Evolutionary conservation across 1,140 invertebrate genomes (phyloP).

Genomic region (Drosophila auraria): DNA sequence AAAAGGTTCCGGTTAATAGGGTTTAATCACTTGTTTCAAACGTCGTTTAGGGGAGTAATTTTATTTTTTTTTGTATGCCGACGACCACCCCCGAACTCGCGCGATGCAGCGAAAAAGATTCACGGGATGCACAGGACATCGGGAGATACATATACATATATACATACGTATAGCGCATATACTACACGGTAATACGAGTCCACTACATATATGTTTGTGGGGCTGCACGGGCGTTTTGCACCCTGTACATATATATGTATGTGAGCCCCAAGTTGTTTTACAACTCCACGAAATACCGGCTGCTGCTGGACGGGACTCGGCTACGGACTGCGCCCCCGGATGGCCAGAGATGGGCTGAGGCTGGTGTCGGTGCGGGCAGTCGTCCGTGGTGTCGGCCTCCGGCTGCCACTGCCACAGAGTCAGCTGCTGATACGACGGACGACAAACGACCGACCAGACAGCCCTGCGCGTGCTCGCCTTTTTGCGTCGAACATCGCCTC

Average conservation of each 20-base stretch:
- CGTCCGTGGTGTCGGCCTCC: conserved; percentile 39
- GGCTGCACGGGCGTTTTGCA: conserved; percentile 30
- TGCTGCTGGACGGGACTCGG: conserved; percentile 50
- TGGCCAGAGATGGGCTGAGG: conserved; percentile 20
- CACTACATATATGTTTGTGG: conserved; percentile 16
- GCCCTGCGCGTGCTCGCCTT: conserved; percentile 69
- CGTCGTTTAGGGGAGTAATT: conserved; percentile 13
- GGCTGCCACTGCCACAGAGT: conserved; percentile 17
- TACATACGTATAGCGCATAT: conserved; percentile 6
- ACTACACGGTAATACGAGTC: conserved; percentile 18
- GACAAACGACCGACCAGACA: conserved; percentile 31
- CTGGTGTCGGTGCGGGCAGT: conserved; percentile 50
- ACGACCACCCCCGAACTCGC: conserved; percentile 11
- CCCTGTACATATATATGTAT: conserved; percentile 29
- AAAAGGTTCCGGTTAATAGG: conserved; percentile 26
- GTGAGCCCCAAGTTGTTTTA: conserved; percentile 34
- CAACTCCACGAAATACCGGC: conserved; percentile 53
- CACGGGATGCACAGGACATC: conserved; percentile 67
- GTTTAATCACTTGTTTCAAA: conserved; percentile 21
- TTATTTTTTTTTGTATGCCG: conserved; percentile 14
- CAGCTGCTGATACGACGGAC: conserved; percentile 70
- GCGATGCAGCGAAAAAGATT: conserved; percentile 44
- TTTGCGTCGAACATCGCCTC: conserved; percentile 59
- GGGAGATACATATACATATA: conserved; percentile 33
- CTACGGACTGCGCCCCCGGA: conserved; percentile 12